Base-by-base conservation (phyloP, 2,888 invertebrate species). In the Didymodactylos carnosus region DNA sequence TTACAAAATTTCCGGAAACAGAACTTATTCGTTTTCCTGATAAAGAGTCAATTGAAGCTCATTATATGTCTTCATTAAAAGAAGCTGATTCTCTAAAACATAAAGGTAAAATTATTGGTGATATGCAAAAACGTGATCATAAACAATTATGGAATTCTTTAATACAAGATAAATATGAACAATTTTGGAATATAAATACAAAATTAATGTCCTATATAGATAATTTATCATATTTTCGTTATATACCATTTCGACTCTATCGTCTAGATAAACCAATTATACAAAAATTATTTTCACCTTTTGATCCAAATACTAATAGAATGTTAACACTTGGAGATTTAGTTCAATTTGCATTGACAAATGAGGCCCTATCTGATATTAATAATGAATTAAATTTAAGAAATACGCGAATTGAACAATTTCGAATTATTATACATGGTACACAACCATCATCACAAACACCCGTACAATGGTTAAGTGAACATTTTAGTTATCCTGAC, bases 61-160 rank as follows among this genome's bases (percentile, higher is more conserved):
- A 93, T 82, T 98, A 92, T 82, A 90, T 98, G 88, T 90, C 94
- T 27, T 90, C 91, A 77, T 86, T 98, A 13, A 98, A 98, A 84
- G 98, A 98, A 86, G 97, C 98, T 1, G 97, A 97, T 86, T 90
- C 91, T n/a, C 85, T 98, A 62, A 98, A 98, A 83, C 95, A 97
- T 82, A 87, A 91, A 78, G 90, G 92, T 11, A 90, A 80, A 76
- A 78, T 84, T 6, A 82, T 85, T 43, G 83, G 82, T 70, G 77
- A 79, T 39, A 84, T 86, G 84, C 82, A 82, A 79, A 92, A 93
- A 80, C 93, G 93, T 82, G 97, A 98, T 80, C 95, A 97, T 81
- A 92, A 90, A 82, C 93, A 94, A 80, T 85, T 98, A 19, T 98
- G 95, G 95, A 86, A 90, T 70, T 95, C 95, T 39, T 85, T 98